A percentile compares a stretch with the other conserved stretches of the same genome.
phyloP scores from a whole-genome alignment of 1,140 invertebrate genomes.

The Euschistus heros region DNA sequence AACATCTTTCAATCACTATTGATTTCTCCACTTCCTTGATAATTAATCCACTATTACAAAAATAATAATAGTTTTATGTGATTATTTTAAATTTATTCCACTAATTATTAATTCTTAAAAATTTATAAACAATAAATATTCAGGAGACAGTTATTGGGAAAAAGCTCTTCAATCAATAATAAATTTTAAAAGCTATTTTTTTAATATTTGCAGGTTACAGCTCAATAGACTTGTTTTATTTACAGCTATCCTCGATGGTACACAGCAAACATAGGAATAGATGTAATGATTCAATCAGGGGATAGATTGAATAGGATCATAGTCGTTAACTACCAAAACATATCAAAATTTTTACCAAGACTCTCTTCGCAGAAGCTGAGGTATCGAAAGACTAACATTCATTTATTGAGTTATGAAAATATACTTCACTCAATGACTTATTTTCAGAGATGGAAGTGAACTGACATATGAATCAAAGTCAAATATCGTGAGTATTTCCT shows the following conservation, averaged over 20 bases:
- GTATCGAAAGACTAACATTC: constrained; percentile 15
- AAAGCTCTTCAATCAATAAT: too few relatives aligned
- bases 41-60: too few relatives aligned
- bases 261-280: constrained; percentile 15
- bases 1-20: too few relatives aligned
- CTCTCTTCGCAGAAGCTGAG: constrained; percentile 21
- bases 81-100: too few relatives aligned
- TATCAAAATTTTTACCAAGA: constrained; percentile 26
- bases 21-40: too few relatives aligned
- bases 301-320: constrained; percentile 15
- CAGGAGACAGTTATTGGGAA: too few relatives aligned
- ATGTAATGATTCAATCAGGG: constrained; percentile 14
- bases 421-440: neutral
- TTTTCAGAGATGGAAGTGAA: constrained; percentile 39
- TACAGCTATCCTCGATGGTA: constrained; percentile 28
- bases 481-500: constrained; percentile 30
- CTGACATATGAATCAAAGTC: constrained; percentile 54
- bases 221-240: neutral
- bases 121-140: too few relatives aligned
- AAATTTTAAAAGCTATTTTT: too few relatives aligned
- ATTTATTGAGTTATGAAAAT: too few relatives aligned
- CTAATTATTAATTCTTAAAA: too few relatives aligned
- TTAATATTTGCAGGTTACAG: too few relatives aligned
- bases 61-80: too few relatives aligned
- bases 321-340: constrained; percentile 26